Base-by-base conservation (phyloP, 2,113 vertebrate species). In the Cepphus grylle region DNA sequence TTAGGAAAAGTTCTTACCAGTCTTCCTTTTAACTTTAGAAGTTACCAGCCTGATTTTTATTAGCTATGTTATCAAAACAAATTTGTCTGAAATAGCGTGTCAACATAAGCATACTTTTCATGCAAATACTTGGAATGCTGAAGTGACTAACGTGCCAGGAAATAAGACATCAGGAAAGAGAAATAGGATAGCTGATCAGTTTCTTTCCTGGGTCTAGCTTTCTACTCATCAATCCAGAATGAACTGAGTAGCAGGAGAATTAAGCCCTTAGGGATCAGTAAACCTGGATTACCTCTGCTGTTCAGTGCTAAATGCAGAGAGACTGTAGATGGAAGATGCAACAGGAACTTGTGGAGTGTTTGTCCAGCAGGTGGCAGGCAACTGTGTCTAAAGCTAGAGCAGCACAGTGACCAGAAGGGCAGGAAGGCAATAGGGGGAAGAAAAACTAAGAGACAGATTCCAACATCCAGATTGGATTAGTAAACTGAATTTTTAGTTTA, bases 371-470 rank as follows among this genome's bases (percentile, higher is more conserved):
- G 62, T n/a, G 52, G 52, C 65, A 65, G 30, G 69, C 11, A 67
- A 23, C 20, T 43, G 22, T 13, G 11, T 12, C 49, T 36, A 59
- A 74, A 76, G 12, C 19, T 36, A 43, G 49, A 42, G 40, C 0
- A 0, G 17, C 27, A n/a, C 10, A 30, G 9, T 8, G 21, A 45
- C 29, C 50, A 30, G 8, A 23, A 23, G 13, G 20, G 30, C 26
- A 43, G n/a, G 8, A 36, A 27, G 6, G 15, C 6, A 8, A 15
- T 0, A 14, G 9, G 5, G 9, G 27, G 5, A 11, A 65, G 13
- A 11, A 65, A 23, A 7, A 6, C 9, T 11, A 59, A 20, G 8
- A 38, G 40, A 70, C 12, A 78, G 14, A 29, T 40, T 29, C 29
- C 15, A 19, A 58, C 53, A 40, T n/a, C 42, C 21, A 36, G 34